Percentiles rank a stretch among this genome's conserved stretches.
Evolutionary conservation across 2,888 invertebrate genomes (phyloP).

Genomic region (Melanostoma scalare): DNA sequence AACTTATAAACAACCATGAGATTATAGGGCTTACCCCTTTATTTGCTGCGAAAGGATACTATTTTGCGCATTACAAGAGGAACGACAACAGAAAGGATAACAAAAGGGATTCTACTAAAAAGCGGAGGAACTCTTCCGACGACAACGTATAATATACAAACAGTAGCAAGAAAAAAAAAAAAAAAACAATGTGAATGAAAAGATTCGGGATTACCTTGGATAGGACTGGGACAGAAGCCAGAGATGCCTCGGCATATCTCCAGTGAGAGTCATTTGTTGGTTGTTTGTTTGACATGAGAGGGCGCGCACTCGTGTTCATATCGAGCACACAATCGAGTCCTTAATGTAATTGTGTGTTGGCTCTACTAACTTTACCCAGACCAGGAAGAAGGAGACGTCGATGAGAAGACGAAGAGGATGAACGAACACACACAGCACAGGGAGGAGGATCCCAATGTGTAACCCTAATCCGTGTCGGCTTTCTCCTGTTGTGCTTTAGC

Average conservation of each 20-base stretch:
- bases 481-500: conserved; percentile 38
- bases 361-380: conserved; percentile 5
- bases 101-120: conserved; percentile 57
- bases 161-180: conserved; percentile 4
- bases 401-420: background rate
- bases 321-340: conserved; percentile 69
- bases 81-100: conserved; percentile 64
- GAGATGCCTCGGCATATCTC: conserved; percentile 52
- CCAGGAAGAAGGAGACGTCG: conserved; percentile 5
- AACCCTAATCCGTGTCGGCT: conserved; percentile 62
- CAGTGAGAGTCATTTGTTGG: conserved; percentile 67
- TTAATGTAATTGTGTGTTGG: conserved; percentile 71
- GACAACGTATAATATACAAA: conserved; percentile 14
- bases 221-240: conserved; percentile 20
- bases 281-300: conserved; percentile 69
- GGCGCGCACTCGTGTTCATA: conserved; percentile 66
- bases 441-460: conserved; percentile 44
- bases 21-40: conserved; percentile 73
- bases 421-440: background rate
- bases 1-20: conserved; percentile 80
- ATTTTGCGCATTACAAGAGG: conserved; percentile 69
- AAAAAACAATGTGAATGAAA: conserved; percentile 64
- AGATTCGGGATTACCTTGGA: conserved; percentile 70
- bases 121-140: conserved; percentile 40
- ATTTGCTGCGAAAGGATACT: conserved; percentile 73